Base-by-base conservation (phyloP, 2,797 vertebrate species). In the Mormyrops boulengeri region DNA sequence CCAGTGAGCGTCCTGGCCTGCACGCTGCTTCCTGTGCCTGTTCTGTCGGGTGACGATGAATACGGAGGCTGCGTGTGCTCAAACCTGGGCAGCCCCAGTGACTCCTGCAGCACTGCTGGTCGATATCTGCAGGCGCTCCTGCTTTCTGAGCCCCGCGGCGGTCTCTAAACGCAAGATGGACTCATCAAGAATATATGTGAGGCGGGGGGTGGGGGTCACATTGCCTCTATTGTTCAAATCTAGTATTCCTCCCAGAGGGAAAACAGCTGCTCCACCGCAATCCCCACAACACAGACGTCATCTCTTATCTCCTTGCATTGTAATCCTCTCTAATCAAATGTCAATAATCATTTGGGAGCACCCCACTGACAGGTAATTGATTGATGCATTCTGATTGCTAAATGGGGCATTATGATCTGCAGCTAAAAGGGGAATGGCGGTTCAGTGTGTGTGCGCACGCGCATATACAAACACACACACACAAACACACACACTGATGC, bases 311-410 rank as follows among this genome's bases (percentile, higher is more conserved):
- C 50, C 17, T 12, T 55, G 30, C 50, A 34, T 55, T 85, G 50
- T 87, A 87, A 85, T 85, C 41, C 80, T 50, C 19, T 47, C 38
- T 85, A 85, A 30, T 55, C 50, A 87, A 38, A 87, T 55, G 85
- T 38, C 50, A 55, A 55, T 86, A 47, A 55, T 87, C 14, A 55
- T 55, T 87, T 87, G 50, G 44, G 41, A 47, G 41, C 44, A 22
- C 47, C 47, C 34, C 3, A 47, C 80, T 26, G 80, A 49, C 41
- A 85, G 80, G 41, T 85, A 85, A 85, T 50, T 85, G 80, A 47
- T 85, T 85, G 19, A 85, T 50, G 47, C 47, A 26, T 85, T 85
- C 41, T 47, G 41, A 47, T 47, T 85, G 80, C 80, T 85, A 85
- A 85, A 12, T 85, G 41, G 44, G 5, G 49, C 80, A 26, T 85